Evolutionary conservation across 2,888 invertebrate genomes (phyloP).

Genomic region (Iselma pallidipennis): DNA sequence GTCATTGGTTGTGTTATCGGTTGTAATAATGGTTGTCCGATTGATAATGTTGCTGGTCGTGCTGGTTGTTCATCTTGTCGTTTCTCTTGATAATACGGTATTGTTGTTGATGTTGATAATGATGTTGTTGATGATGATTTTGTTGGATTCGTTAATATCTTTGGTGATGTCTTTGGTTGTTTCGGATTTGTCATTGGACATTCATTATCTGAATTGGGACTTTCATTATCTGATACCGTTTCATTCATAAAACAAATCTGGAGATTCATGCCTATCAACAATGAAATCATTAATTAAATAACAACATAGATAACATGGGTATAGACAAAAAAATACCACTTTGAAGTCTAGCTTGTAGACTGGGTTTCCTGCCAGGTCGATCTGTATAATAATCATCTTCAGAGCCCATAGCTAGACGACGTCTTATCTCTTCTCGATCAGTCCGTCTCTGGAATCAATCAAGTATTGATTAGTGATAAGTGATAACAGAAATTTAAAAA

Average conservation of each 20-base stretch:
- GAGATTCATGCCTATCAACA: constrained; percentile 92
- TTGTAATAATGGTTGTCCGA: constrained; percentile 58
- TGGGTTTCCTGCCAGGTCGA: constrained; percentile 80
- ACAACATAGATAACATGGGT: not conserved
- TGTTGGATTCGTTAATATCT: constrained; percentile 29
- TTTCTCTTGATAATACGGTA: constrained; percentile 10
- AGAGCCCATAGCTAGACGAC: constrained; percentile 83
- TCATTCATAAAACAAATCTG: constrained; percentile 98
- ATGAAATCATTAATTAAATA: constrained; percentile 25
- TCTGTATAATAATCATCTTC: constrained; percentile 74
- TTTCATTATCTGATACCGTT: constrained; percentile 82
- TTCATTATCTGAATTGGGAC: constrained; percentile 75
- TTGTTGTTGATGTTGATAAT: constrained; percentile 2
- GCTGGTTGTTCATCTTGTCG: constrained; percentile 29
- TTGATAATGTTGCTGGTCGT: constrained; percentile 50
- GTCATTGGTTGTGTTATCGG: constrained; percentile 56
- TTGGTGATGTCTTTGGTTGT: constrained; percentile 43
- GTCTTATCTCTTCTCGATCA: constrained; percentile 90
- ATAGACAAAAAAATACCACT: constrained; percentile 66
- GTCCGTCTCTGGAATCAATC: constrained; percentile 76
- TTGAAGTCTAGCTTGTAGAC: constrained; percentile 84
- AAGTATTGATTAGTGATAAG: not conserved
- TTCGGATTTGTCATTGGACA: constrained; percentile 54
- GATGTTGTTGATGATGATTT: not conserved
- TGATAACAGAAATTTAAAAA: not conserved